phyloP scores from a whole-genome alignment of 2,888 invertebrate genomes.

The Camptogramma bilineatum region DNA sequence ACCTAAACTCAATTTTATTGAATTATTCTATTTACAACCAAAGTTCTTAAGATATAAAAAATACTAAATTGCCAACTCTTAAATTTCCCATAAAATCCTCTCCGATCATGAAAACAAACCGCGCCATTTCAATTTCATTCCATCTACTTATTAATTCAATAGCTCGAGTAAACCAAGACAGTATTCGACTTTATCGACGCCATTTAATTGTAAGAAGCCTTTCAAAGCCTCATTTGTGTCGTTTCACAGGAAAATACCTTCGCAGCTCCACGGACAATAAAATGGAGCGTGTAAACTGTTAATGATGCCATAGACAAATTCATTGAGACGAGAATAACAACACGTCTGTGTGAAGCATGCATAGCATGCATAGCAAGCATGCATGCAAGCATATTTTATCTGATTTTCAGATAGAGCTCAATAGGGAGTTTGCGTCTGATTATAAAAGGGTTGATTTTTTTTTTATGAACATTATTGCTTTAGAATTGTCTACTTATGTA shows the following conservation, averaged over 20 bases:
- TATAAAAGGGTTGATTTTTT: too few relatives aligned
- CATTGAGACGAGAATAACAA: background rate
- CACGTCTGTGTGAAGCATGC: background rate
- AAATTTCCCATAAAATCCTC: background rate
- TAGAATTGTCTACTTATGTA: too few relatives aligned
- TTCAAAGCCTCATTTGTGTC: slow-evolving; percentile 45
- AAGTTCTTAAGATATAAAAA: background rate
- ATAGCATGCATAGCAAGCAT: too few relatives aligned
- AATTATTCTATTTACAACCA: background rate
- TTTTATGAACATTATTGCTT: too few relatives aligned
- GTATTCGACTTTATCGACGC: slow-evolving; percentile 37
- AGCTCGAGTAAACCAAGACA: slow-evolving; percentile 35
- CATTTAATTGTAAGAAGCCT: slow-evolving; percentile 46
- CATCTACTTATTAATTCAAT: slow-evolving; percentile 29
- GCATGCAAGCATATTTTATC: background rate
- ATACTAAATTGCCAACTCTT: background rate
- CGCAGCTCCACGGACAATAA: slow-evolving; percentile 52
- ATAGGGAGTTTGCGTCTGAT: too few relatives aligned
- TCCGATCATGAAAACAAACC: slow-evolving; percentile 9
- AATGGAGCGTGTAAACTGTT: slow-evolving; percentile 52
- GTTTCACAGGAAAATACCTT: slow-evolving; percentile 43
- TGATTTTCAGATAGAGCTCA: background rate
- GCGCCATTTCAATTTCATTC: slow-evolving; percentile 22
- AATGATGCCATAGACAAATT: slow-evolving; percentile 37
- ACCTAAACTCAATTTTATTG: background rate